Evolutionary conservation across 2,113 vertebrate genomes (phyloP).

Genomic region (Potamarius usumacintae): DNA sequence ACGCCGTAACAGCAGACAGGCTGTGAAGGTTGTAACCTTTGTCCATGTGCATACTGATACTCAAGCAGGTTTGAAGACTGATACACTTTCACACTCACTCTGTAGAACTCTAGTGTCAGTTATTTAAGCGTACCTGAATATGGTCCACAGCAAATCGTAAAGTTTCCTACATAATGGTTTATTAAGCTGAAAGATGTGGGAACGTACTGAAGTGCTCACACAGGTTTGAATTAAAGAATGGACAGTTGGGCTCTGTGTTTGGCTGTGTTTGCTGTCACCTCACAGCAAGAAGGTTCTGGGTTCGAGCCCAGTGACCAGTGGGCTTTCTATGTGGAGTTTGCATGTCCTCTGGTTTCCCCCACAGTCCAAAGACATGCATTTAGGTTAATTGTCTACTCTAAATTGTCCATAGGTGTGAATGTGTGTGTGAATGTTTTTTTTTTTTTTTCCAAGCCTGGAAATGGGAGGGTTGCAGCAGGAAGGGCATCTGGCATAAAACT

Average conservation of each 20-base stretch:
- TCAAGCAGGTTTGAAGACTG: conserved; percentile 17
- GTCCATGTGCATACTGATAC: conserved; percentile 4
- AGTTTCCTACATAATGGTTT: neutral
- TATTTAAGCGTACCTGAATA: neutral
- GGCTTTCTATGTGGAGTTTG: no score
- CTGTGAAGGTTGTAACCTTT: conserved; percentile 7
- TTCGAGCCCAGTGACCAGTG: no score
- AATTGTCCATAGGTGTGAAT: no score
- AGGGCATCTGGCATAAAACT: no score
- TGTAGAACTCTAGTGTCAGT: neutral
- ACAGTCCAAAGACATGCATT: no score
- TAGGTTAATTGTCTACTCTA: no score
- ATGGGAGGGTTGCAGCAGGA: no score
- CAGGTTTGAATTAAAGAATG: neutral
- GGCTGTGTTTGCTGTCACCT: no score
- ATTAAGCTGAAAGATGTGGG: neutral
- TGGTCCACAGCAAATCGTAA: neutral
- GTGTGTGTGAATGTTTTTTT: no score
- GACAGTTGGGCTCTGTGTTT: neutral
- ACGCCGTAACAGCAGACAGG: neutral
- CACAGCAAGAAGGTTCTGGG: no score
- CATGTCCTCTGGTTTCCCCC: no score
- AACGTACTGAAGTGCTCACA: neutral
- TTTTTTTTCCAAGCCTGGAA: no score
- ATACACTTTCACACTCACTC: neutral